phyloP scores from a whole-genome alignment of 2,888 invertebrate species.

The Oxyteleia sp. region DNA sequence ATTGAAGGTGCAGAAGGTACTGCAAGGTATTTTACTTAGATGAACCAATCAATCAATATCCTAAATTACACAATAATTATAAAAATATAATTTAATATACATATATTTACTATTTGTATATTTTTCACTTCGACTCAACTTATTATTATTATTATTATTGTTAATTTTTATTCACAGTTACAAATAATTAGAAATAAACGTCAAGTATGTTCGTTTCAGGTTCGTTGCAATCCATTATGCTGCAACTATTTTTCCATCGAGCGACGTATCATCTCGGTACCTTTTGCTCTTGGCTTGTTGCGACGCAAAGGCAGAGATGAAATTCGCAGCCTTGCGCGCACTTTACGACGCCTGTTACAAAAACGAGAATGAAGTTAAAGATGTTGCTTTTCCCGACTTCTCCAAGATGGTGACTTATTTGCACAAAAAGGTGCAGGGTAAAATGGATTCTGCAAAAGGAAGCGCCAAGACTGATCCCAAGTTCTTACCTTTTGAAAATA shows the following conservation, averaged over 20 bases:
- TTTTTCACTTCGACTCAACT: too few species aligned
- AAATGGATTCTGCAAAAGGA: slow-evolving; percentile 84
- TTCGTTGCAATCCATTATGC: slow-evolving; percentile 95
- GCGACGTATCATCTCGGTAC: slow-evolving; percentile 94
- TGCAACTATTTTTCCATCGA: slow-evolving; percentile 93
- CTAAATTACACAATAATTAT: too few species aligned
- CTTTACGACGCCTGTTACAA: slow-evolving; percentile 91
- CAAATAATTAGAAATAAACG: too few species aligned
- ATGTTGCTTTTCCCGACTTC: slow-evolving; percentile 91
- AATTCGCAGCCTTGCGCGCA: slow-evolving; percentile 91
- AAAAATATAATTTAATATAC: slow-evolving; percentile 23
- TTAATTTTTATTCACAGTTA: too few species aligned
- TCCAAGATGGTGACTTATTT: slow-evolving; percentile 92
- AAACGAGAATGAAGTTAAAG: slow-evolving; percentile 81
- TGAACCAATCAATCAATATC: too few species aligned
- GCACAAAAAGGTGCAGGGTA: slow-evolving; percentile 86
- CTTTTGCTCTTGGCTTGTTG: slow-evolving; percentile 94
- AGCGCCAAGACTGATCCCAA: slow-evolving; percentile 91
- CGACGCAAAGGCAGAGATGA: slow-evolving; percentile 93
- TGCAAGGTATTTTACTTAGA: slow-evolving; percentile 79
- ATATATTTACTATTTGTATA: neutral
- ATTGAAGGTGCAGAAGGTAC: slow-evolving; percentile 92
- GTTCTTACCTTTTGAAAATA: slow-evolving; percentile 91
- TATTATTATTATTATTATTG: too few species aligned
- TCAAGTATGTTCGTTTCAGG: slow-evolving; percentile 87